Evolutionary conservation across 2,888 invertebrate genomes (phyloP), one percentile per base, ranked within the genome.

Genomic region (Lasioglossum calceatum): DNA sequence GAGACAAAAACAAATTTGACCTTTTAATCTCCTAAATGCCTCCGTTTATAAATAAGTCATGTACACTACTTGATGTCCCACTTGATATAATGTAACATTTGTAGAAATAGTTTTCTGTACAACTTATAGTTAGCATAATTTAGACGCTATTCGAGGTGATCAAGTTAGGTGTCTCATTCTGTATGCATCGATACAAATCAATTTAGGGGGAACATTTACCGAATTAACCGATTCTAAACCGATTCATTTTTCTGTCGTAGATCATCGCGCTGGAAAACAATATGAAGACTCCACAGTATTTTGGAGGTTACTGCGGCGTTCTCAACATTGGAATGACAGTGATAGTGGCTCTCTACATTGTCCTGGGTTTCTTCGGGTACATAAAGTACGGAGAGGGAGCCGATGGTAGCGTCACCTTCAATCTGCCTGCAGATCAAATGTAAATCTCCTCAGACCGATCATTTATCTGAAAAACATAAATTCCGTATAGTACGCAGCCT

Each of bases 241-340:
- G 32, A 64, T 58, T 23, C 8, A 44, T 44, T 79, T 78, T 73
- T 77, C 54, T 81, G 85, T 94, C 94, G 70, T 95, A 99, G 99
- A 98, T 99, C 67, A 97, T 99, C 76, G 98, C 99, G 3, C 94
- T 99, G 88, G 98, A 99, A 95, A 98, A 98, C 95, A 98, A 98
- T 93, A 98, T 99, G 98, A 97, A 97, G 93, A 97, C 97, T 0
- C 98, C 98, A 0, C 96, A 97, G 92, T 96, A 97, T 76, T 98
- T 99, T 95, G 97, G 97, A 4, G 97, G 97, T 2, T 96, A 96
- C 81, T 97, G 96, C 86, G 98, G 99, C 2, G 98, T 98, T 4
- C 96, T 99, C 5, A 98, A 98, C 93, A 96, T 97, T 19, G 98
- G 98, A 71, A 98, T 99, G 98, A 93, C 96, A 2, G 96, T 98